Percentiles rank a stretch among this genome's conserved stretches.
Conservation (phyloP, 2,797 vertebrate genomes). For the Botia almorhae region DNA sequence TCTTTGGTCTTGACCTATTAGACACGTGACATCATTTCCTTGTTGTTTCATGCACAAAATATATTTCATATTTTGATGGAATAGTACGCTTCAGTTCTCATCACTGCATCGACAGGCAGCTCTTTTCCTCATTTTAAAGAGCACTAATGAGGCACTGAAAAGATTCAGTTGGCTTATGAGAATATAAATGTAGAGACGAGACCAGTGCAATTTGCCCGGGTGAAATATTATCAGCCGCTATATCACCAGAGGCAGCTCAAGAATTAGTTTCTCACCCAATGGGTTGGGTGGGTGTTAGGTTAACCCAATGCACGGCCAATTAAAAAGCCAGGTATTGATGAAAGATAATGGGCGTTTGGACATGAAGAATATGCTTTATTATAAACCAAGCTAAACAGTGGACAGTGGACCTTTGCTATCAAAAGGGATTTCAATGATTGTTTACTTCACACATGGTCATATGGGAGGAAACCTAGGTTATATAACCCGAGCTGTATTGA, state of each 20-base stretch:
- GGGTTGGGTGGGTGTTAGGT: slow-evolving; percentile 54
- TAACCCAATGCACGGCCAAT: slow-evolving; percentile 26
- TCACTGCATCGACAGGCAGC: slow-evolving; percentile 67
- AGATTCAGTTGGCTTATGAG: slow-evolving; percentile 79
- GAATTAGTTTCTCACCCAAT: slow-evolving; percentile 65
- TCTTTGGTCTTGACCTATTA: neutral
- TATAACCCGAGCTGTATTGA: neutral
- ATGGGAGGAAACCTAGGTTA: neutral
- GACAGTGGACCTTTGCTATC: neutral
- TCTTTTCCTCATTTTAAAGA: slow-evolving; percentile 69
- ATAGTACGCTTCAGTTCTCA: slow-evolving; percentile 74
- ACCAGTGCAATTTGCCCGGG: slow-evolving; percentile 70
- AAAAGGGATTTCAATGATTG: neutral
- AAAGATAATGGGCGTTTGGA: slow-evolving; percentile 10
- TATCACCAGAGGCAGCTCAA: slow-evolving; percentile 53
- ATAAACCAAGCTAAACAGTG: neutral
- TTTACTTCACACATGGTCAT: neutral
- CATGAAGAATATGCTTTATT: slow-evolving; percentile 3
- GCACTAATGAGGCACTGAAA: slow-evolving; percentile 81
- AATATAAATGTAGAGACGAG: slow-evolving; percentile 73
- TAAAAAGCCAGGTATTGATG: slow-evolving; percentile 45
- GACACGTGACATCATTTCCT: neutral
- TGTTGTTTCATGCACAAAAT: neutral
- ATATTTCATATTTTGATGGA: slow-evolving; percentile 13
- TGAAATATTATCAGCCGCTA: slow-evolving; percentile 68